phyloP scores from a whole-genome alignment of 2,113 vertebrate species.

The Thamnophis sirtalis region DNA sequence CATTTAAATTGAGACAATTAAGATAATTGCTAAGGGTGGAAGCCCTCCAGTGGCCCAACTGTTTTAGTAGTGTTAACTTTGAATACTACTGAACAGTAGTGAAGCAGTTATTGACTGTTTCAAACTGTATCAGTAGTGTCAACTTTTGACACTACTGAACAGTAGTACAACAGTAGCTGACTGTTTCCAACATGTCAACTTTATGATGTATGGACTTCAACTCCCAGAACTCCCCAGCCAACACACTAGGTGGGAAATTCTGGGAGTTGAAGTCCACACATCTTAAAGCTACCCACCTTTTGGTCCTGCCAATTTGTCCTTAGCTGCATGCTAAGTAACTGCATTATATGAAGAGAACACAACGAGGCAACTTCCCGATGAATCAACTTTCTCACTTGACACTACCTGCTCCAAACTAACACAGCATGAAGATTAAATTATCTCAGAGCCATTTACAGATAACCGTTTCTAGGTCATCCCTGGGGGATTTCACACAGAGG shows the following conservation, averaged over 20 bases:
- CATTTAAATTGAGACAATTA: background rate
- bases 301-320: conserved; percentile 17
- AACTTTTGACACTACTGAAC: no score
- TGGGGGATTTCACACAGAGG: background rate
- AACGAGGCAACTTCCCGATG: conserved; percentile 39
- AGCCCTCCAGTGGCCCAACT: background rate
- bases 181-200: background rate
- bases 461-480: conserved; percentile 36
- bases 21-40: background rate
- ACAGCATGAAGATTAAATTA: conserved; percentile 53
- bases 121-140: background rate
- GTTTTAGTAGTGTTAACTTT: no score
- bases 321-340: conserved; percentile 10
- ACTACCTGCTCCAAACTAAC: conserved; percentile 52
- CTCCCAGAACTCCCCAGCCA: background rate
- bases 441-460: conserved; percentile 41
- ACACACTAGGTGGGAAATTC: background rate
- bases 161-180: no score
- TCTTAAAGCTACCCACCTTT: background rate
- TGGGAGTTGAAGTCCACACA: background rate
- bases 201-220: background rate
- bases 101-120: no score
- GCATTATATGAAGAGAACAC: conserved; percentile 16
- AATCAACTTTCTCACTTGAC: conserved; percentile 27
- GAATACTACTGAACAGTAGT: no score